phyloP scores from a whole-genome alignment of 2,888 invertebrate genomes.

The Podabrus alpinus region DNA sequence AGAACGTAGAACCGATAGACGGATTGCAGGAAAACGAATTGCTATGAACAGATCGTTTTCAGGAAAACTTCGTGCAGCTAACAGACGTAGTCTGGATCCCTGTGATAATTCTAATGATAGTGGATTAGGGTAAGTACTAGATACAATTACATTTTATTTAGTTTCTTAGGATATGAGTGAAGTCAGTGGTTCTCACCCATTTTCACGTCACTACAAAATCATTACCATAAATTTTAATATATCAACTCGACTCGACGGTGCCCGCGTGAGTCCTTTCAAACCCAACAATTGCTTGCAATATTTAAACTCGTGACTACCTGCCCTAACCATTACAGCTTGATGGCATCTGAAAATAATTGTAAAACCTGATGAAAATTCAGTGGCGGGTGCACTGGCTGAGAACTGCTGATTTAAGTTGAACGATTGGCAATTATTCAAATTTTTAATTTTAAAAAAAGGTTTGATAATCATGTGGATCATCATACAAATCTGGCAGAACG shows the following conservation, averaged over 20 bases:
- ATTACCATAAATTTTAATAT: too few relatives aligned
- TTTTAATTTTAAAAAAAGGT: conserved; percentile 51
- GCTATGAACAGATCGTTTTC: conserved; percentile 48
- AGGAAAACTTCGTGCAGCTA: conserved; percentile 51
- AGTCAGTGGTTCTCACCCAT: not conserved
- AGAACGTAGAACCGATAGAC: conserved; percentile 69
- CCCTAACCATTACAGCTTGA: too few relatives aligned
- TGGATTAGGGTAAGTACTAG: conserved; percentile 68
- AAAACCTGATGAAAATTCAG: not conserved
- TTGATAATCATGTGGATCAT: conserved; percentile 69
- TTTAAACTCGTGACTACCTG: too few relatives aligned
- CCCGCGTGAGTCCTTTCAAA: too few relatives aligned
- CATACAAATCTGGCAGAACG: conserved; percentile 43
- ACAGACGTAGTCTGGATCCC: conserved; percentile 59
- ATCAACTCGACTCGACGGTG: too few relatives aligned
- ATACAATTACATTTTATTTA: not conserved
- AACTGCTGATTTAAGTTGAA: not conserved
- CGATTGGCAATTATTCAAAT: not conserved
- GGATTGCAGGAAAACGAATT: conserved; percentile 57
- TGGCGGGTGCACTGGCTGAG: not conserved
- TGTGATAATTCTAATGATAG: conserved; percentile 91
- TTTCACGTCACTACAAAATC: not conserved
- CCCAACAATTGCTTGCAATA: too few relatives aligned
- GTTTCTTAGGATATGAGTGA: not conserved
- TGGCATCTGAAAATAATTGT: too few relatives aligned